A percentile compares a stretch with the other conserved stretches of the same genome.
phyloP scores from a whole-genome alignment of 2,113 vertebrate species.

The Ageneiosus marmoratus region DNA sequence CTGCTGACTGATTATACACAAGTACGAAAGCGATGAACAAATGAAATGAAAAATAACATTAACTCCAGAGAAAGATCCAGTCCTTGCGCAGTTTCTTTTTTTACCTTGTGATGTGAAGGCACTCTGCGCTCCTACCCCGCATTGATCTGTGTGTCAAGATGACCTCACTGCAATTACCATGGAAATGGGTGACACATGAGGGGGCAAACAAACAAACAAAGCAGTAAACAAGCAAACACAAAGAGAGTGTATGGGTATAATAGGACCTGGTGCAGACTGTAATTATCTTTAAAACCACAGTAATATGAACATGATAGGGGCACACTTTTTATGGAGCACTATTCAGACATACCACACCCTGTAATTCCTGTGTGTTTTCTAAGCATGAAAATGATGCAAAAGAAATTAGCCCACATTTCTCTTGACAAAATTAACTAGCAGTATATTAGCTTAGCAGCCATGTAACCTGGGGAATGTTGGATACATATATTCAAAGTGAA shows the following conservation, averaged over 20 bases:
- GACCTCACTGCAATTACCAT: constrained; percentile 97
- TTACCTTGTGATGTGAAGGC: constrained; percentile 97
- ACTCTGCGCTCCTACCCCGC: constrained; percentile 97
- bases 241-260: constrained; percentile 60
- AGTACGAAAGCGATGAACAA: neutral
- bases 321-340: neutral
- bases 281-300: constrained; percentile 33
- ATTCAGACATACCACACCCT: neutral
- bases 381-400: neutral
- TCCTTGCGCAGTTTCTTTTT: constrained; percentile 22
- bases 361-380: neutral
- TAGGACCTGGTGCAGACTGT: constrained; percentile 16
- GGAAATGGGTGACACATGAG: constrained; percentile 85
- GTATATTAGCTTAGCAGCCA: neutral
- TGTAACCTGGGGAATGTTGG: neutral
- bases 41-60: neutral
- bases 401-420: neutral
- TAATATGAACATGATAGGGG: constrained; percentile 15
- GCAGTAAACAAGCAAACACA: constrained; percentile 57
- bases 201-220: constrained; percentile 78
- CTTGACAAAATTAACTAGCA: constrained; percentile 11
- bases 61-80: constrained; percentile 11
- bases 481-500: constrained; percentile 8
- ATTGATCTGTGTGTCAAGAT: constrained; percentile 96
- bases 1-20: neutral